phyloP scores from a whole-genome alignment of 2,113 vertebrate genomes.

The Gymnobelideus leadbeateri region DNA sequence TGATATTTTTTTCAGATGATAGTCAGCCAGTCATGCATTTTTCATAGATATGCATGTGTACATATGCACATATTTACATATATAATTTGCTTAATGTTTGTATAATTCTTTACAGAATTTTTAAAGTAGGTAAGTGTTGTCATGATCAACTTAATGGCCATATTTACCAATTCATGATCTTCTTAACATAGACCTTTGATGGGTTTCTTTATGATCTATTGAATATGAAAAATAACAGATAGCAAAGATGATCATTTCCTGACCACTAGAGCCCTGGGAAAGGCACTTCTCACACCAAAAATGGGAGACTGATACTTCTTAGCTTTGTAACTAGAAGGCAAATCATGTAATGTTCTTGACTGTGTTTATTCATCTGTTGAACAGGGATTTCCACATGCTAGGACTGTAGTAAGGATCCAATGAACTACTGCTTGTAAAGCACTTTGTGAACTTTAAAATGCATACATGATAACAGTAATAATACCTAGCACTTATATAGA shows the following conservation, averaged over 20 bases:
- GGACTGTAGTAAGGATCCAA: neutral
- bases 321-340: neutral
- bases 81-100: neutral
- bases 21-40: neutral
- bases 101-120: conserved; percentile 35
- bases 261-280: conserved; percentile 34
- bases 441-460: neutral
- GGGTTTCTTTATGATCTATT: conserved; percentile 37
- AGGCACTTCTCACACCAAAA: conserved; percentile 13
- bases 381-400: neutral
- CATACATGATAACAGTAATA: neutral
- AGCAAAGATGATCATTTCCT: conserved; percentile 7
- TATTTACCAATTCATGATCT: neutral
- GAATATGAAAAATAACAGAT: neutral
- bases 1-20: conserved; percentile 8
- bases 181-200: conserved; percentile 31
- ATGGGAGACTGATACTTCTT: neutral
- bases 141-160: conserved; percentile 6
- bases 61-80: neutral
- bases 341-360: neutral
- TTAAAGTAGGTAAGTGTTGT: conserved; percentile 12
- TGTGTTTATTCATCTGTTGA: neutral
- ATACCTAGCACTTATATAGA: neutral
- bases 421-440: neutral
- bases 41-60: neutral